A percentile compares a stretch with the other conserved stretches of the same genome.
These are phyloP conservation scores for Gonioctena quinquepunctata DNA, from an alignment of 1,140 invertebrate genomes.

Conservation along the genomic window DNA sequence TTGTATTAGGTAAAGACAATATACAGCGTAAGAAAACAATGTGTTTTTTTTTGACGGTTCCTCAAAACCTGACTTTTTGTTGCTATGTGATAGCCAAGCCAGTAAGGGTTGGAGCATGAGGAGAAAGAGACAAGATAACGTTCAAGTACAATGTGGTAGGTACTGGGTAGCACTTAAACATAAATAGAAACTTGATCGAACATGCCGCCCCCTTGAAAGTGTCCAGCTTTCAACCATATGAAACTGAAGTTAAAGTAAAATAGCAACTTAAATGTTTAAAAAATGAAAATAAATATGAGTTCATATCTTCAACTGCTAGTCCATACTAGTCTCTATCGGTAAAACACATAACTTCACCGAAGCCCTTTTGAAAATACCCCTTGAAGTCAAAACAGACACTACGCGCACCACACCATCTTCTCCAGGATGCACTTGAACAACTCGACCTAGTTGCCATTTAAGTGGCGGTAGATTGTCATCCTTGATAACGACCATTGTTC, in stretches of 20 bases:
- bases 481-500: background rate
- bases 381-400: constrained; percentile 44
- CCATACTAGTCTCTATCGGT: constrained; percentile 1
- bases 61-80: too few relatives aligned
- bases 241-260: too few relatives aligned
- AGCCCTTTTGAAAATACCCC: constrained; percentile 20
- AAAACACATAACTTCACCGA: constrained; percentile 18
- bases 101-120: too few relatives aligned
- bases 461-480: constrained; percentile 35
- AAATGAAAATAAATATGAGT: background rate
- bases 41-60: too few relatives aligned
- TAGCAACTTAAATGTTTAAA: background rate
- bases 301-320: background rate
- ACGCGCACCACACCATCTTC: constrained; percentile 47
- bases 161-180: too few relatives aligned
- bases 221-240: background rate
- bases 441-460: constrained; percentile 45
- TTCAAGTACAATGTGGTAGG: too few relatives aligned
- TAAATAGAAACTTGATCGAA: background rate
- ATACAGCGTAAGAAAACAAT: too few relatives aligned
- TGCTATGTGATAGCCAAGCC: too few relatives aligned
- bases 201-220: constrained; percentile 14
- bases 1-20: too few relatives aligned
- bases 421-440: constrained; percentile 47
- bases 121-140: too few relatives aligned